Evolutionary conservation across 2,888 invertebrate species (phyloP), one percentile per base, ranked within the genome.

Genomic region (Abscondita cerata): DNA sequence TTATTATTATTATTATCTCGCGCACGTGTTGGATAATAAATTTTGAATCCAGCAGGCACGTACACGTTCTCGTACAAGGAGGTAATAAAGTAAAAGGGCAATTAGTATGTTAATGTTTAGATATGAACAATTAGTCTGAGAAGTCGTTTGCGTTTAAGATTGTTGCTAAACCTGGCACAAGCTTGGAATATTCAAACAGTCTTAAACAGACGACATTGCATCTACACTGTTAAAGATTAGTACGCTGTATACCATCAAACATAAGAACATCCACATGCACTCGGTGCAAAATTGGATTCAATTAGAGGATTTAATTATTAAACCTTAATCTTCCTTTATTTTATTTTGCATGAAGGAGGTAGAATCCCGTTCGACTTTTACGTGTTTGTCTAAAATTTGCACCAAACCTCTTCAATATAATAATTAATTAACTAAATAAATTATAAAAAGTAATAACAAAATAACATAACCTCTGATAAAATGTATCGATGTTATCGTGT

Each of bases 131-230:
- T 80, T 79, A 78, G 78, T 76, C 76, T 75, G 73, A 76, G 73
- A 74, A 77, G 78, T 75, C 74, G 72, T 74, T 74, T 75, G 73
- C 73, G 61, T 58, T 72, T 75, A 72, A 76, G 73, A 74, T 73
- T 73, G 73, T 72, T 73, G 73, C 72, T 75, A 74, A 76, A 76
- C 75, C 72, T 70, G 71, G 78, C 76, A 80, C 81, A 80, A 79
- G 80, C 76, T 78, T 80, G 80, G 81, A 81, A 81, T 81, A 81
- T 80, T 80, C 78, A 81, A 80, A 76, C 78, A 80, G 77, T 72
- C 72, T 70, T 71, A 75, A 78, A 78, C 78, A 80, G 79, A 80
- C 78, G 79, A 77, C 77, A 76, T 78, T 79, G 78, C 78, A 78
- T 79, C 77, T 77, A 77, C 77, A 74, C 78, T 76, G 77, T 79